Evolutionary conservation across 2,113 vertebrate genomes (phyloP), one percentile per base, ranked within the genome.

Genomic region (Hypanus sabinus): DNA sequence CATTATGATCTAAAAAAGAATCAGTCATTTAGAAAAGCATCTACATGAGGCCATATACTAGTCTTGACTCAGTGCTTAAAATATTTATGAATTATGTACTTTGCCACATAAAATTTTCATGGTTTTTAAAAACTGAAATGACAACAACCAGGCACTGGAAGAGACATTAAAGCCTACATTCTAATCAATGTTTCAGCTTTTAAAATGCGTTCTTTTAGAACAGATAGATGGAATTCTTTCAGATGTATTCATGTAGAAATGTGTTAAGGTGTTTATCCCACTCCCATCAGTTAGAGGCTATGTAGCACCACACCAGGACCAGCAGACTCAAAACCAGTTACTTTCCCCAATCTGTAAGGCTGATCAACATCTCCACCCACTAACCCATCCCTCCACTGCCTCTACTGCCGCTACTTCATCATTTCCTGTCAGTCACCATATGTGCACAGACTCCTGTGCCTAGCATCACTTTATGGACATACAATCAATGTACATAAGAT

Each of bases 51-150:
- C 81, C 5, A 85, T 85, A 85, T 57, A 24, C 38, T 22, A 85
- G 81, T 27, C 81, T 57, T 2, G 0, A 20, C 10, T 36, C 68
- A 68, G 70, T 96, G 95, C 94, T 96, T 97, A 95, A 97, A 97
- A 97, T 36, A 97, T 97, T 97, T 96, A 98, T 97, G 96, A 95
- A 95, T 95, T 95, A 95, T 95, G 96, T 95, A 96, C 97, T 97
- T 97, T 96, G 96, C 94, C 95, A 95, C 96, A 97, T 97, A 96
- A 97, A 97, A 96, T 96, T 97, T 97, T 97, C 96, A 97, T 97
- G 95, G 96, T 95, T 96, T 96, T 96, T 94, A 94, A 96, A 96
- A 96, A 60, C 83, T 60, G 60, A 55, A 12, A 60, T 12, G 55
- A 55, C 24, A 87, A 27, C 57, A 87, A 87, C 24, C 46, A n/a